Evolutionary conservation across 2,888 invertebrate species (phyloP).

Genomic region (Papilio gigon): DNA sequence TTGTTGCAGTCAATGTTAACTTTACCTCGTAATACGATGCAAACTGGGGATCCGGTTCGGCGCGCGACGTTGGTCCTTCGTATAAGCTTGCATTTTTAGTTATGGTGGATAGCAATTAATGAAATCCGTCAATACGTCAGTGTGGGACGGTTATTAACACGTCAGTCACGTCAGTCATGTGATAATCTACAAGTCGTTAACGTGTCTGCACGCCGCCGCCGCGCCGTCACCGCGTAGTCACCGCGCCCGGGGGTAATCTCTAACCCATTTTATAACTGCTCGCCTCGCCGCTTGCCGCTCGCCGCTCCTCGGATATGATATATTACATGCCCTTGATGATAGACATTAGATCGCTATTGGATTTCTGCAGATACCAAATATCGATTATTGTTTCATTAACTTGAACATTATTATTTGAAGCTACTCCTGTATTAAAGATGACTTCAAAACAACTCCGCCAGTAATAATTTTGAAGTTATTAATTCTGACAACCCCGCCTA

Average conservation of each 20-base stretch:
- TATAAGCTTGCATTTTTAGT: not conserved
- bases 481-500: not conserved
- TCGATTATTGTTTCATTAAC: not conserved
- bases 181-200: constrained; percentile 37
- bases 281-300: not conserved
- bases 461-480: no score
- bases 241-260: constrained; percentile 28
- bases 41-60: not conserved
- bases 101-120: not conserved
- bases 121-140: not conserved
- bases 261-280: constrained; percentile 30
- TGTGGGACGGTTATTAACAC: constrained; percentile 37
- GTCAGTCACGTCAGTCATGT: constrained; percentile 27
- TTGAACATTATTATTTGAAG: not conserved
- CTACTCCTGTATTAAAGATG: no score
- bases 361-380: constrained; percentile 3
- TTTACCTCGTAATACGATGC: not conserved
- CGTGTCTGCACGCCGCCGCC: constrained; percentile 19
- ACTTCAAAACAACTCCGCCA: no score
- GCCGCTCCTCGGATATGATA: constrained; percentile 1
- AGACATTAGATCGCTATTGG: constrained; percentile 9
- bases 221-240: constrained; percentile 23
- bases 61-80: not conserved
- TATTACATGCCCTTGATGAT: not conserved
- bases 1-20: not conserved